Conservation (phyloP, 2,113 vertebrate genomes). For the Hepsetus odoe region DNA sequence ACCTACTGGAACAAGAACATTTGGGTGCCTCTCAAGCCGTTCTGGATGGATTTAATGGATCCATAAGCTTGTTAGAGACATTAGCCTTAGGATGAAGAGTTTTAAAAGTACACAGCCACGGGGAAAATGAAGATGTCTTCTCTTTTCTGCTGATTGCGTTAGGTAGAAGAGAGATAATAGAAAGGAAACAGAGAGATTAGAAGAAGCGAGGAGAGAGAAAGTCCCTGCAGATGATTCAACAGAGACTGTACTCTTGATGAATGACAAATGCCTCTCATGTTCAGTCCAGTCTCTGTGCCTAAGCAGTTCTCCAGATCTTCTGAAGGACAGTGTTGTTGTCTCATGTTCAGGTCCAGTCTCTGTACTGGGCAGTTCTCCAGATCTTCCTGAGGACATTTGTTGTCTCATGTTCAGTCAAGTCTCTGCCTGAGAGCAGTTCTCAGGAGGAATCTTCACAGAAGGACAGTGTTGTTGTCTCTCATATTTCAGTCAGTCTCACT, state of each 20-base stretch:
- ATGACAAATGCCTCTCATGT: not conserved
- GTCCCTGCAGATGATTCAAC: not conserved
- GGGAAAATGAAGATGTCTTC: constrained; percentile 69
- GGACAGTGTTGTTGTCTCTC: too few species aligned
- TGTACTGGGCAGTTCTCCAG: too few species aligned
- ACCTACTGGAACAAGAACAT: constrained; percentile 24
- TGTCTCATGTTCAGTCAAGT: too few species aligned
- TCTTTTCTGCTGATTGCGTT: constrained; percentile 63
- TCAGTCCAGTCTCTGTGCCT: too few species aligned
- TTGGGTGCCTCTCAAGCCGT: constrained; percentile 10
- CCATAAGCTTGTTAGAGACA: constrained; percentile 74
- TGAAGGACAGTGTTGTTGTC: too few species aligned
- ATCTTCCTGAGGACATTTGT: too few species aligned
- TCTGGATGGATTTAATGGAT: constrained; percentile 67
- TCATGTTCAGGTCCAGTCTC: too few species aligned
- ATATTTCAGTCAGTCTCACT: too few species aligned
- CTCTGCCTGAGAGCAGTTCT: too few species aligned
- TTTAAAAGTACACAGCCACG: constrained; percentile 64
- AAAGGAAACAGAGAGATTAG: not conserved
- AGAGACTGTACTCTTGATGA: not conserved
- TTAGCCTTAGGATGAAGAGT: constrained; percentile 60
- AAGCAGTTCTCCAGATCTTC: too few species aligned
- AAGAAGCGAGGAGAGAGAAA: not conserved
- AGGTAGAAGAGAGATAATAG: constrained; percentile 28
- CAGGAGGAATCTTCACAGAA: too few species aligned